Base-by-base conservation (phyloP, 2,113 vertebrate species). In the Gadus macrocephalus region DNA sequence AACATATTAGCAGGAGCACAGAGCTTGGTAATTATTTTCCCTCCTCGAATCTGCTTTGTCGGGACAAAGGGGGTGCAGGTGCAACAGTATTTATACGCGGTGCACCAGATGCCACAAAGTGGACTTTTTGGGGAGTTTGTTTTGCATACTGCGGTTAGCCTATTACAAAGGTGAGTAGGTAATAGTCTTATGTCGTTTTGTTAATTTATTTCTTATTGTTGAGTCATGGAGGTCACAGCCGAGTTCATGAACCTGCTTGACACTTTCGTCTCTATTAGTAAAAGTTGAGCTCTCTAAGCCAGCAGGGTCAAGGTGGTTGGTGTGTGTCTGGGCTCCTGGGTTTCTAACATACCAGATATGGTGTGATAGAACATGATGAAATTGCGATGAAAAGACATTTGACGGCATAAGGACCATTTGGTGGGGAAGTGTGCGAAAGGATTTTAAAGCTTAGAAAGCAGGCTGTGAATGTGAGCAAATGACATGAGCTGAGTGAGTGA, bases 1-100 rank as follows among this genome's bases (percentile, higher is more conserved):
- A 86, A 83, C 87, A 79, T 85, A 78, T 89, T 88, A 81, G 82
- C 64, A 2, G 38, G 17, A 75, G 71, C 35, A 49, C 2, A 25
- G 55, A 15, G 69, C 79, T 70, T 71, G 31, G 66, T 85, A 81
- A 81, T 86, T 87, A 79, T 83, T 85, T 85, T 74, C 58, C 62
- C 70, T 76, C 14, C 42, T 66, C 76, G 67, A 78, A 82, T 76
- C 79, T 22, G 2, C 70, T 68, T 76, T 62, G 28, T 17, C 17
- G n/a, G 68, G 69, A 75, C 63, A 70, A 17, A 70, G 53, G 8
- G 17, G 59, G 70, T 71, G 53, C 68, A 64, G 70, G 53, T 70
- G 62, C 69, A 67, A 72, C 71, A 78, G 67, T 79, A 19, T 82
- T 86, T 82, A 80, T 59, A 72, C 38, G 78, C 53, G 27, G 12